Conservation (phyloP, 2,888 invertebrate genomes). For the Temnothorax rugatulus region DNA sequence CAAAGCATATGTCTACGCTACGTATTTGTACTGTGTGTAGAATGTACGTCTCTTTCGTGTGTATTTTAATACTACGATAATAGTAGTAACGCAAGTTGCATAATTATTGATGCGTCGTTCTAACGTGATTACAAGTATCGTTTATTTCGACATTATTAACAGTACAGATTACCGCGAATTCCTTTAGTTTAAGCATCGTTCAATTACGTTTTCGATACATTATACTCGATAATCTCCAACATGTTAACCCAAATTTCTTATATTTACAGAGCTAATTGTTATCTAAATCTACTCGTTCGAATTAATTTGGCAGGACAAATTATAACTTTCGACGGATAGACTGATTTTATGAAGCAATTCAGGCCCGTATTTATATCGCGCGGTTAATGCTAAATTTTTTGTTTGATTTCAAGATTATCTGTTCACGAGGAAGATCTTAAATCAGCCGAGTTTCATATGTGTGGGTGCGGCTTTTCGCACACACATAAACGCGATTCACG, state of each 20-base stretch:
- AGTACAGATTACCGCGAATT: conserved; percentile 17
- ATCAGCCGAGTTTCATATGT: not conserved
- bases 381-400: not conserved
- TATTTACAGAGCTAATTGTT: not conserved
- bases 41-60: conserved; percentile 71
- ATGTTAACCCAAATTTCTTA: not conserved
- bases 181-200: conserved; percentile 16
- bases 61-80: conserved; percentile 72
- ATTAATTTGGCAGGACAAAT: not conserved
- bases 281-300: not conserved
- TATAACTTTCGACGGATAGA: conserved; percentile 9
- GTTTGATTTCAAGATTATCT: not conserved
- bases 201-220: conserved; percentile 1
- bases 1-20: conserved; percentile 60
- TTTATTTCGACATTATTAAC: not conserved
- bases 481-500: conserved; percentile 1
- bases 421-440: conserved; percentile 4
- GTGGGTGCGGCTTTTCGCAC: not conserved
- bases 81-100: conserved; percentile 66
- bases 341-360: conserved; percentile 8
- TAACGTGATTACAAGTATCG: conserved; percentile 41
- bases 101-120: conserved; percentile 58
- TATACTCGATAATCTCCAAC: conserved; percentile 12
- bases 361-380: not conserved
- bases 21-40: conserved; percentile 70